Conservation (phyloP, 2,797 vertebrate species). For the Onychomys leucogaster region DNA sequence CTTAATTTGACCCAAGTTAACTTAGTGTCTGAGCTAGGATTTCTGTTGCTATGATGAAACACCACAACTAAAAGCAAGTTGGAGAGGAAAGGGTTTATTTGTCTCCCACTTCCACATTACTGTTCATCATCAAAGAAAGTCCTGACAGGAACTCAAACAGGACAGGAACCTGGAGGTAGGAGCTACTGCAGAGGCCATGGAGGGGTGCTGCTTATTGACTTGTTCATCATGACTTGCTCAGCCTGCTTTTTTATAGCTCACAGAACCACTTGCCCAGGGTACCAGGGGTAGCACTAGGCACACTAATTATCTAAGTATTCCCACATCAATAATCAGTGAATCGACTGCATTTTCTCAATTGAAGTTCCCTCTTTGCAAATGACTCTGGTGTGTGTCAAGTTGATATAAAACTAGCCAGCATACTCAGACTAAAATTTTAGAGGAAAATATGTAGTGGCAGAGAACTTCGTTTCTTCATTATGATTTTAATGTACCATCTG, state of each 20-base stretch:
- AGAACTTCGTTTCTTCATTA: conserved; percentile 30
- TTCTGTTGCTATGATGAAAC: not conserved
- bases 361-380: not conserved
- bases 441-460: not conserved
- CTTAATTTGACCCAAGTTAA: not conserved
- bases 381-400: not conserved
- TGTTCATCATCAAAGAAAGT: not conserved
- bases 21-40: not conserved
- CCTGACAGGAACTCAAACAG: not conserved
- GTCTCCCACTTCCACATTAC: not conserved
- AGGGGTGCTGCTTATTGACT: not conserved
- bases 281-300: not conserved
- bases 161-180: not conserved
- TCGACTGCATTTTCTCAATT: not conserved
- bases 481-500: not conserved
- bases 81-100: not conserved
- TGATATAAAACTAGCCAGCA: not conserved
- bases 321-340: too few species aligned
- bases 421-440: conserved; percentile 15
- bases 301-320: not conserved
- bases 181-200: not conserved
- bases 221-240: not conserved
- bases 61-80: not conserved
- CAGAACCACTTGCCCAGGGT: not conserved
- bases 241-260: not conserved